Base-by-base conservation (phyloP, 2,113 vertebrate genomes). In the Pangasianodon gigas region DNA sequence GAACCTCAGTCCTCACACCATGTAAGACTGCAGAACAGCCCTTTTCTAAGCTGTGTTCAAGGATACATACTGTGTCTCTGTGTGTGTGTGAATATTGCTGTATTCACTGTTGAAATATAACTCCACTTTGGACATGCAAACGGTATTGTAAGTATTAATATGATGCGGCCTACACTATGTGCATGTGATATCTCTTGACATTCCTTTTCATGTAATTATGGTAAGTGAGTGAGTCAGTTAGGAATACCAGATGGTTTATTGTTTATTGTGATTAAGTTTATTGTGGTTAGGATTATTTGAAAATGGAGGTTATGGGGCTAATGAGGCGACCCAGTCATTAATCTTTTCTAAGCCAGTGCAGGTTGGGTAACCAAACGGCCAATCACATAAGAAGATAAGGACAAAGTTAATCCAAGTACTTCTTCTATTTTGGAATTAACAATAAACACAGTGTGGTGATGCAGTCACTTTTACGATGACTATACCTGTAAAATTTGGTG, bases 311-410 rank as follows among this genome's bases (percentile, higher is more conserved):
- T 82, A 56, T 37, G n/a, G 29, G 52, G n/a, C n/a, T 56, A 82
- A 37, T 21, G n/a, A 82, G 51, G 18, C 1, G n/a, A 82, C 29
- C 52, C 29, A 54, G 5, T 37, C 52, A 37, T 56, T 32, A 54
- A 81, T 81, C 79, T 81, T n/a, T 81, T 54, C 26, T 81, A 81
- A 54, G 29, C 79, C 48, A 82, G 52, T 82, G n/a, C 52, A 37
- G 52, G 80, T 10, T 81, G n/a, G 51, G 8, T 37, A 56, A 82
- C n/a, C 51, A 82, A 82, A 82, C 7, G n/a, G 52, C n/a, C n/a
- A 82, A 82, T 54, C 18, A 32, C 26, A 54, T 81, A 56, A 82
- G n/a, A 82, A 37, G 52, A 82, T 56, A 41, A 82, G 9, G 18
- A 82, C 52, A 82, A 58, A 41, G 81, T 58, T 84, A 84, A 84